Evolutionary conservation across 1,140 invertebrate species (phyloP).

Genomic region (Helicoverpa armigera): DNA sequence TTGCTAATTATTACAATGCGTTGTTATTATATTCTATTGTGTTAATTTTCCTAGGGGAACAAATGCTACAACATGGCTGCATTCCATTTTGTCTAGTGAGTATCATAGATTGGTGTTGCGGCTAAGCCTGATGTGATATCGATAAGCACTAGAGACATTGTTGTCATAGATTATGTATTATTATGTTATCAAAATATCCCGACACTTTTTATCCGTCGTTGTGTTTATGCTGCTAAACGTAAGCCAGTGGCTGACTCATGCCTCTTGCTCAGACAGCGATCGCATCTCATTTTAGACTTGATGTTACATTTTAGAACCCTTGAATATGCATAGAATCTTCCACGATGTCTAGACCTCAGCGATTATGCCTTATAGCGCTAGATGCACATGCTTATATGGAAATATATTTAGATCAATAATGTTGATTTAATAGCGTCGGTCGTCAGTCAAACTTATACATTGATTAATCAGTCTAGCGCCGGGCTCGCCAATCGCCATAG

Average conservation of each 20-base stretch:
- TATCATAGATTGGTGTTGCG: conserved; percentile 30
- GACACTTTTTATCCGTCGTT: background rate
- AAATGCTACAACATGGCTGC: conserved; percentile 14
- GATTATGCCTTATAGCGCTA: conserved; percentile 14
- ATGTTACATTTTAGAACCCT: background rate
- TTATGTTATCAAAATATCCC: conserved; percentile 19
- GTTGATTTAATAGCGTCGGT: conserved; percentile 35
- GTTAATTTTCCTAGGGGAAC: conserved; percentile 42
- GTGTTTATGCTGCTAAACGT: conserved; percentile 15
- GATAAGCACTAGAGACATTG: background rate
- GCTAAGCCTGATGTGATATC: background rate
- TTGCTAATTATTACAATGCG: background rate
- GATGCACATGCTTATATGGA: conserved; percentile 23
- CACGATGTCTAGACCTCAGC: conserved; percentile 10
- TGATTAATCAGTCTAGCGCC: conserved; percentile 37
- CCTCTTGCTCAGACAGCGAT: background rate
- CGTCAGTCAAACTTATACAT: conserved; percentile 33
- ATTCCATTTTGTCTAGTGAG: conserved; percentile 26
- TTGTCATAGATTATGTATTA: background rate
- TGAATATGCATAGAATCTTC: conserved; percentile 7
- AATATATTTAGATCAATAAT: conserved; percentile 37
- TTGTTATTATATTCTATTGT: conserved; percentile 3
- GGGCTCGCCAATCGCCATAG: conserved; percentile 39
- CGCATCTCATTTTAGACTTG: conserved; percentile 17
- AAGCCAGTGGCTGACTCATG: conserved; percentile 17